A percentile compares a stretch with the other conserved stretches of the same genome.
Evolutionary conservation across 1,140 invertebrate genomes (phyloP).

Genomic region (Aphaenogaster ashmeadi): DNA sequence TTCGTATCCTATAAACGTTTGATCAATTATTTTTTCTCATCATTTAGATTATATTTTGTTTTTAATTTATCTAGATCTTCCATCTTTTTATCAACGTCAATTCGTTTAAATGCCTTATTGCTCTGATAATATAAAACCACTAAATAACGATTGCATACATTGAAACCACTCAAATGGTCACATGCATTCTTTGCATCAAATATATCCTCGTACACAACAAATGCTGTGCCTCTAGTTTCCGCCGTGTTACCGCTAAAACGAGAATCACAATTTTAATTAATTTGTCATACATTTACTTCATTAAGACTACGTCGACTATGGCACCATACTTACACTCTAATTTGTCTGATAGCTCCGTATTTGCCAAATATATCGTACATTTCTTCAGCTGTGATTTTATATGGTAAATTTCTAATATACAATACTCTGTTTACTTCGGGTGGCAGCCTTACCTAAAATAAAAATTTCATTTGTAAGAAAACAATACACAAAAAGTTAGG

Average conservation of each 20-base stretch:
- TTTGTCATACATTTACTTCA: not conserved
- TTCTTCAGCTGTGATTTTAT: conserved; percentile 99
- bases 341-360: conserved; percentile 99
- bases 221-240: conserved; percentile 99
- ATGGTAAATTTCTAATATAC: conserved; percentile 99
- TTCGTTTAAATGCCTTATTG: conserved; percentile 98
- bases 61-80: conserved; percentile 99
- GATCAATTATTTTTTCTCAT: conserved; percentile 85
- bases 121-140: conserved; percentile 99
- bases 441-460: conserved; percentile 95
- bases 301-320: not conserved
- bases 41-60: conserved; percentile 94
- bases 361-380: conserved; percentile 99
- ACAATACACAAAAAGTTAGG: conserved; percentile 29
- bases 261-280: conserved; percentile 21
- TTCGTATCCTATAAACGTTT: not conserved
- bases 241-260: conserved; percentile 97
- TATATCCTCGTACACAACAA: conserved; percentile 99
- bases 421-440: conserved; percentile 99
- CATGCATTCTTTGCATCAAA: conserved; percentile 99
- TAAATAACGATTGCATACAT: conserved; percentile 99
- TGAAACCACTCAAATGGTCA: conserved; percentile 99
- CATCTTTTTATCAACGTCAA: conserved; percentile 98
- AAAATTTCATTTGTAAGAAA: conserved; percentile 52
- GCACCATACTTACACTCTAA: conserved; percentile 95